Base-by-base conservation (phyloP, 2,888 invertebrate species). In the Ceramica pisi region DNA sequence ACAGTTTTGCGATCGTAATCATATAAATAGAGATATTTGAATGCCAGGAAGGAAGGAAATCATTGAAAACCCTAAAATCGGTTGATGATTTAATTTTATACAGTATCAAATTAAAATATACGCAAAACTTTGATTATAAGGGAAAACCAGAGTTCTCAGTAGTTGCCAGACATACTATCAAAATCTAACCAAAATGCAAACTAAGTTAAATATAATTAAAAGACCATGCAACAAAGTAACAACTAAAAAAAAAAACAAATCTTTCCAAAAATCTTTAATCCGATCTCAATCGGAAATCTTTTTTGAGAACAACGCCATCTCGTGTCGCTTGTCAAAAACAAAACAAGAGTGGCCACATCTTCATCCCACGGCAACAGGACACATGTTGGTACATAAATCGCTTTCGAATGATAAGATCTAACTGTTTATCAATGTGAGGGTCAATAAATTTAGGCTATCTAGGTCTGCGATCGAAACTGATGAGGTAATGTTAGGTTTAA, bases 391-490 rank as follows among this genome's bases (percentile, higher is more conserved):
- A 35, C 71, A 84, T 85, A 84, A 85, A 84, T 84, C 81, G 70
- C 75, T 46, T 76, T 75, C 72, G 65, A 59, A 21, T 67, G 84
- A 84, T 85, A 84, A 61, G n/a, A 84, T 84, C 84, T 53, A 35
- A 65, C 68, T 74, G 83, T 84, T 85, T 85, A 85, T 84, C 84
- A 82, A 84, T 77, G 59, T 60, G 71, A 77, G 67, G 73, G 78
- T 68, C 72, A 71, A 84, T 85, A 84, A 85, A 84, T 85, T 77
- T 57, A 76, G 53, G 21, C 38, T 67, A 84, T 84, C 84, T 83
- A 78, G 65, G 74, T 82, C 55, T 64, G 70, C 81, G 77, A 84
- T 84, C 84, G 59, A 61, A 73, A 35, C 68, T 62, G 75, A 69
- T 78, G 60, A 65, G 67, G 75, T 74, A 68, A 82, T 53, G 67